These are phyloP conservation scores for Liodrosophila aerea DNA, from an alignment of 2,888 invertebrate species.

Conservation along the genomic window DNA sequence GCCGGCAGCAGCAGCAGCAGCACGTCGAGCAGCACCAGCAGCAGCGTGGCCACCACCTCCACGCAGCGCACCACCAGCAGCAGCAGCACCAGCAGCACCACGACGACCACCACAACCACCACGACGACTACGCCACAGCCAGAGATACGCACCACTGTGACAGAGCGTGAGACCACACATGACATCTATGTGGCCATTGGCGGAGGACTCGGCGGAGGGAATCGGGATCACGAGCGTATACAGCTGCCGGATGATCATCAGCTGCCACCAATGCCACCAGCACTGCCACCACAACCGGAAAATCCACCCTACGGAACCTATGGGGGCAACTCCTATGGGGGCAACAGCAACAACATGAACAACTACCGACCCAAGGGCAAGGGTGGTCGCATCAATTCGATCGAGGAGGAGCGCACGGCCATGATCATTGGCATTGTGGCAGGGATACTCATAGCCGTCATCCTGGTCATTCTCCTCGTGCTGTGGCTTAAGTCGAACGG, in stretches of 20 bases:
- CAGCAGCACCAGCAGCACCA: conserved; percentile 56
- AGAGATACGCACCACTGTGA: conserved; percentile 78
- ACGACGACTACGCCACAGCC: conserved; percentile 70
- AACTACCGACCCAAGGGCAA: conserved; percentile 81
- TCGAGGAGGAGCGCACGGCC: conserved; percentile 88
- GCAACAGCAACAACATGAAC: conserved; percentile 77
- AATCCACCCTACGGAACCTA: conserved; percentile 68
- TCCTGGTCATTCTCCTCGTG: conserved; percentile 94
- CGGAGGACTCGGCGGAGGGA: conserved; percentile 34
- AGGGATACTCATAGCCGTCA: conserved; percentile 94
- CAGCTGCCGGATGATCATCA: conserved; percentile 73
- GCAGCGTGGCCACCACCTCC: conserved; percentile 46
- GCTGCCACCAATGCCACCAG: conserved; percentile 65
- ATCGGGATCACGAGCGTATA: conserved; percentile 68
- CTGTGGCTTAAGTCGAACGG: conserved; percentile 93
- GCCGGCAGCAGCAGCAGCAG: conserved; percentile 46
- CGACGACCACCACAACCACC: conserved; percentile 73
- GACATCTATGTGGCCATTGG: conserved; percentile 68
- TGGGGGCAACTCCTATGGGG: conserved; percentile 75
- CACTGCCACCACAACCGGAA: conserved; percentile 78
- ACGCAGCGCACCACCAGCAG: conserved; percentile 57
- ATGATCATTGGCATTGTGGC: conserved; percentile 94
- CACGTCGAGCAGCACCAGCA: conserved; percentile 50
- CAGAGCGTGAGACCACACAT: conserved; percentile 80
- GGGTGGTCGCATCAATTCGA: conserved; percentile 85